Conservation (phyloP, 1,140 invertebrate genomes). For the Holotrichia oblita region DNA sequence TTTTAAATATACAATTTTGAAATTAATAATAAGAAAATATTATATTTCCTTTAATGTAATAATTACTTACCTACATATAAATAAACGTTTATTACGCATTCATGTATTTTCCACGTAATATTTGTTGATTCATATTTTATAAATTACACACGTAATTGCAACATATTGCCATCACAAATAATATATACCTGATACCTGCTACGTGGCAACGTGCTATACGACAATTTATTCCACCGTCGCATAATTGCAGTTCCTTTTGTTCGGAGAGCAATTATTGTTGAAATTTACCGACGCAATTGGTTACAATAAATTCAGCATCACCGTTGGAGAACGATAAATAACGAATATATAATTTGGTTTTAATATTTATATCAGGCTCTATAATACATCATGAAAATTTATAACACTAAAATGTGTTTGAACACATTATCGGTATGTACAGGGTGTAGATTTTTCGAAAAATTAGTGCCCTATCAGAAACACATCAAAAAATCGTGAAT, state of each 20-base stretch:
- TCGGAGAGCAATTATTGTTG: constrained; percentile 3
- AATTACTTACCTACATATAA: background rate
- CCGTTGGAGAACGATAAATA: constrained; percentile 27
- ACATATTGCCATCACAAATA: background rate
- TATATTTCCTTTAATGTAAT: too few relatives aligned
- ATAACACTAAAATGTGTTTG: background rate
- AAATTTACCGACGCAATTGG: constrained; percentile 19
- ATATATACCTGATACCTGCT: constrained; percentile 12
- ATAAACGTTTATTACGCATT: background rate
- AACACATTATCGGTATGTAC: background rate
- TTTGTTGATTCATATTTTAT: background rate
- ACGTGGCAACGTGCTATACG: background rate
- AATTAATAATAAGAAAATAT: too few relatives aligned
- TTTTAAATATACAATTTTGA: too few relatives aligned
- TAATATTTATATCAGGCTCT: background rate
- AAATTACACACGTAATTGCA: constrained; percentile 7
- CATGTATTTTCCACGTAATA: background rate
- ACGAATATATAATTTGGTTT: constrained; percentile 24
- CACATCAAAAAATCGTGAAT: too few relatives aligned
- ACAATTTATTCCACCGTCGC: background rate
- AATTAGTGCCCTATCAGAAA: too few relatives aligned
- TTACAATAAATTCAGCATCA: background rate
- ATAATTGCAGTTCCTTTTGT: constrained; percentile 26
- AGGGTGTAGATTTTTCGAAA: too few relatives aligned
- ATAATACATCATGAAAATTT: constrained; percentile 6